Evolutionary conservation across 1,140 invertebrate genomes (phyloP).

Genomic region (Hycleus cichorii): DNA sequence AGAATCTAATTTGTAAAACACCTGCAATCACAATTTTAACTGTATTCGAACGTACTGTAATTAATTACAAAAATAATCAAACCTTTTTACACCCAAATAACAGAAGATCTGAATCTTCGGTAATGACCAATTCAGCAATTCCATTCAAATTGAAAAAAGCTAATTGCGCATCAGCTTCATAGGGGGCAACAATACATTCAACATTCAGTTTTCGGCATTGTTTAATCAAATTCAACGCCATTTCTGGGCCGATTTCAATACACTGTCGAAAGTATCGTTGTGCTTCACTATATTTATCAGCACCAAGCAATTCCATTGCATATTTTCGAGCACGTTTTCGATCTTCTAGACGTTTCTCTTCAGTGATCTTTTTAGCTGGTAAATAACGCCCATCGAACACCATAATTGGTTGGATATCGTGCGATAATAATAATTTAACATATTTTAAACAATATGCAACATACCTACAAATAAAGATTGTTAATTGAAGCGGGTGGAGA

Average conservation of each 20-base stretch:
- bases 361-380: conserved; percentile 85
- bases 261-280: conserved; percentile 71
- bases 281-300: conserved; percentile 73
- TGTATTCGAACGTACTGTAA: no score
- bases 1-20: conserved; percentile 90
- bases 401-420: conserved; percentile 82
- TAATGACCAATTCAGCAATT: conserved; percentile 87
- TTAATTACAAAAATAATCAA: not conserved
- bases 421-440: conserved; percentile 28
- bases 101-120: conserved; percentile 97
- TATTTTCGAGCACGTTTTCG: conserved; percentile 55
- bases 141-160: conserved; percentile 81
- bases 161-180: conserved; percentile 97
- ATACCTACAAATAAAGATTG: conserved; percentile 56
- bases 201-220: conserved; percentile 63
- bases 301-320: conserved; percentile 70
- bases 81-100: conserved; percentile 89
- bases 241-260: conserved; percentile 86
- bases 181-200: conserved; percentile 96
- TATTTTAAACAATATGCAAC: conserved; percentile 41
- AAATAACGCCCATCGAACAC: conserved; percentile 96
- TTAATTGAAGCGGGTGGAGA: not conserved
- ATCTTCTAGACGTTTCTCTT: conserved; percentile 72
- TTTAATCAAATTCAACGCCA: conserved; percentile 77
- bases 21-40: conserved; percentile 44